Conservation (phyloP, 2,113 vertebrate species). For the Chunga burmeisteri region DNA sequence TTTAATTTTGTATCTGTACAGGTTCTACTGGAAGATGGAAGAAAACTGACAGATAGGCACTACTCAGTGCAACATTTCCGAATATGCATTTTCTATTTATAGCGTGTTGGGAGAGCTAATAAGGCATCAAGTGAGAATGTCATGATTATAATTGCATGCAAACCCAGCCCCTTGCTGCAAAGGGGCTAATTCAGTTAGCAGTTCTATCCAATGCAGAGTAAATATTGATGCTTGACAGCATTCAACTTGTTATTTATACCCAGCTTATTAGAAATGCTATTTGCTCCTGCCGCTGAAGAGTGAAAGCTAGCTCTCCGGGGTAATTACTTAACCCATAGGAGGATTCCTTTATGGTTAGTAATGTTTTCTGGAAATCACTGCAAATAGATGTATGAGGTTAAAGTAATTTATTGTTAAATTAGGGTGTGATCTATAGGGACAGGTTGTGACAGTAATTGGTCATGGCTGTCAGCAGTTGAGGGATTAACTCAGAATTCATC, state of each 20-base stretch:
- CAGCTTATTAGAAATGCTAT: slow-evolving; percentile 55
- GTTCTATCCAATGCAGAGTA: slow-evolving; percentile 21
- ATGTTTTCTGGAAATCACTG: not conserved
- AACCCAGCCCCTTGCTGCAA: not conserved
- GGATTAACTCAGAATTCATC: slow-evolving; percentile 27
- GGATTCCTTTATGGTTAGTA: not conserved
- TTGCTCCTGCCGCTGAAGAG: slow-evolving; percentile 14
- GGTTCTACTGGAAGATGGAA: not conserved
- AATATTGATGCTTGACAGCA: slow-evolving; percentile 63
- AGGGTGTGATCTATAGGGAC: slow-evolving; percentile 35
- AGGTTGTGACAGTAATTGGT: not conserved
- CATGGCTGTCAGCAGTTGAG: not conserved
- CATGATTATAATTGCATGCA: not conserved
- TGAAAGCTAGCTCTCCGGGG: slow-evolving; percentile 44
- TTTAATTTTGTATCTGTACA: not conserved
- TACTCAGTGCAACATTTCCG: not conserved
- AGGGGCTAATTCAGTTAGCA: slow-evolving; percentile 55
- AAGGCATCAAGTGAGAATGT: slow-evolving; percentile 19
- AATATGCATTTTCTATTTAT: slow-evolving; percentile 2
- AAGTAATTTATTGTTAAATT: slow-evolving; percentile 31
- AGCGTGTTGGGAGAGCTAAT: not conserved
- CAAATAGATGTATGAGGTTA: not conserved
- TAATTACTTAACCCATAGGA: slow-evolving; percentile 39
- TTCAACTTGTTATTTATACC: slow-evolving; percentile 52
- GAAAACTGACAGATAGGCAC: not conserved